Conservation (phyloP, 2,113 vertebrate genomes). For the Herpailurus yagouaroundi region DNA sequence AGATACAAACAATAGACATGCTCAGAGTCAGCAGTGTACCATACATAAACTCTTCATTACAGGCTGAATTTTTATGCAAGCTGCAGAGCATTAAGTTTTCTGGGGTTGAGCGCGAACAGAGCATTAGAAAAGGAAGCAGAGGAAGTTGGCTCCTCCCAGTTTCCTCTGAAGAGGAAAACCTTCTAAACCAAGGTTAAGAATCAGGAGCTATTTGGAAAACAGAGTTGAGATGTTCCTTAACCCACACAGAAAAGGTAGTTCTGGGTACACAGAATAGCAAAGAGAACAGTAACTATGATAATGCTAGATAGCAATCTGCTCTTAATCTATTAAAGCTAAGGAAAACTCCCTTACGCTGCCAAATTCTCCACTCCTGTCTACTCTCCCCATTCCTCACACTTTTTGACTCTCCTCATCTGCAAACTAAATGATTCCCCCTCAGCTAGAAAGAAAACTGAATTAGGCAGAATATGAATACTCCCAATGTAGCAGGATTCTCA, state of each 20-base stretch:
- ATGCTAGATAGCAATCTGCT: neutral
- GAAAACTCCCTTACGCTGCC: neutral
- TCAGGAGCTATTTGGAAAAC: slow-evolving; percentile 7
- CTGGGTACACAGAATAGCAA: neutral
- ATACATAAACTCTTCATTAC: neutral
- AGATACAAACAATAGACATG: slow-evolving; percentile 67
- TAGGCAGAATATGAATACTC: neutral
- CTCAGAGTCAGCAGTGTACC: slow-evolving; percentile 43
- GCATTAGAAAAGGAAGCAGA: neutral
- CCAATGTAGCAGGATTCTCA: neutral
- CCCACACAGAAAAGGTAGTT: neutral
- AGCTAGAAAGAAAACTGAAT: slow-evolving; percentile 9
- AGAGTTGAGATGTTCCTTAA: neutral
- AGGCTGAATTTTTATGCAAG: slow-evolving; percentile 22
- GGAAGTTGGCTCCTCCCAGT: slow-evolving; percentile 1
- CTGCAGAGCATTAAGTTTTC: neutral
- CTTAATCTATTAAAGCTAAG: slow-evolving; percentile 14
- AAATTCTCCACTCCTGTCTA: neutral
- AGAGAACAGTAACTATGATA: neutral
- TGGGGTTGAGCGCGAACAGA: neutral
- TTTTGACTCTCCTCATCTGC: neutral
- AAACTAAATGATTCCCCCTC: neutral
- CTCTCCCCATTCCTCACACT: neutral
- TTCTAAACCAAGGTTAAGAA: slow-evolving; percentile 26
- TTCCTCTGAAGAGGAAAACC: slow-evolving; percentile 7